Evolutionary conservation across 2,797 vertebrate species (phyloP).

Genomic region (Notolepis coatsorum): DNA sequence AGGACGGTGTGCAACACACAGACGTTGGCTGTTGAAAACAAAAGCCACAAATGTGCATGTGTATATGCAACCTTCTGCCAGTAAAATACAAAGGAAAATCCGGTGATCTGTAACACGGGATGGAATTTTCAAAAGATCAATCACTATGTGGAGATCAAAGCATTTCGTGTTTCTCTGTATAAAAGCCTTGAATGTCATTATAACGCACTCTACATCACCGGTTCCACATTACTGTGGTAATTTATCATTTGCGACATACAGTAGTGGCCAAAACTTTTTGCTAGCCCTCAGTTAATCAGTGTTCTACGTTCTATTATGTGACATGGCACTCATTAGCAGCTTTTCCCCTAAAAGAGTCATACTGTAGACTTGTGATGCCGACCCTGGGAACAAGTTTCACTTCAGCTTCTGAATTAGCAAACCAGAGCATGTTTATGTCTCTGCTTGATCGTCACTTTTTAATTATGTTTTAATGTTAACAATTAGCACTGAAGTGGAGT

Average conservation of each 20-base stretch:
- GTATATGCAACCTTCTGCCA: conserved; percentile 10
- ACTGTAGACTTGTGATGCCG: conserved; percentile 24
- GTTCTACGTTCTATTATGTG: too few species aligned
- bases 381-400: conserved; percentile 60
- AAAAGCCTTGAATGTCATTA: background rate
- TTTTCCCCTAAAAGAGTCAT: conserved; percentile 57
- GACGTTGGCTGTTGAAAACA: too few species aligned
- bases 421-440: conserved; percentile 57
- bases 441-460: conserved; percentile 83
- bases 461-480: conserved; percentile 87
- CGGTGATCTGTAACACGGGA: conserved; percentile 6
- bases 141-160: too few species aligned
- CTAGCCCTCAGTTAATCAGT: too few species aligned
- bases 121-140: too few species aligned
- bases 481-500: conserved; percentile 82
- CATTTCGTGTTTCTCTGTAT: background rate
- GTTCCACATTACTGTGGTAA: too few species aligned
- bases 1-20: conserved; percentile 47
- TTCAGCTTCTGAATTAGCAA: conserved; percentile 67
- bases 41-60: conserved; percentile 46
- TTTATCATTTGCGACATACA: too few species aligned
- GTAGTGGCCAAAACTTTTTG: too few species aligned
- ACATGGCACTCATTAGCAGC: conserved; percentile 66
- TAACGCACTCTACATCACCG: too few species aligned
- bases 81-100: conserved; percentile 22